Percentiles rank a stretch among this genome's conserved stretches.
phyloP scores from a whole-genome alignment of 2,888 invertebrate species.

The Nomada ruficornis region DNA sequence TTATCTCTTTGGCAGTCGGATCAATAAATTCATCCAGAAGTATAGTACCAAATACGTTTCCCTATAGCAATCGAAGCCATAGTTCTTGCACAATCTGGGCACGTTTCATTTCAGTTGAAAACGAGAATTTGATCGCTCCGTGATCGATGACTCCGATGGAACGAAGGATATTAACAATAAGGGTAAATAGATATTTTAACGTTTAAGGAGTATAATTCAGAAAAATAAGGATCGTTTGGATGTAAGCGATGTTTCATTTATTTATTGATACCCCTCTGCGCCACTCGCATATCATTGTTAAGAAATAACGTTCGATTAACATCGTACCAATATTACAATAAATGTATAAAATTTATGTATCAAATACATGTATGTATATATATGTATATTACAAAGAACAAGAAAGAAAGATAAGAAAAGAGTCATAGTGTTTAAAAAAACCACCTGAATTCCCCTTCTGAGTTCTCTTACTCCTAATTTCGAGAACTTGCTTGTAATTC shows the following conservation, averaged over 20 bases:
- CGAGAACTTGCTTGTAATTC: background rate
- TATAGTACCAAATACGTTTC: background rate
- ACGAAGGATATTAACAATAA: conserved; percentile 21
- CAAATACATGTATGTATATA: conserved; percentile 75
- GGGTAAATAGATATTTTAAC: conserved; percentile 3
- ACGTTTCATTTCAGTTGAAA: background rate
- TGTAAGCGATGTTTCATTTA: conserved; percentile 62
- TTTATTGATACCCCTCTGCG: conserved; percentile 69
- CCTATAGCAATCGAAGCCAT: background rate
- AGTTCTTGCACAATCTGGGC: background rate
- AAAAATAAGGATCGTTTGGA: conserved; percentile 26
- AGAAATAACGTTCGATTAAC: conserved; percentile 64
- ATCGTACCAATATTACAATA: conserved; percentile 68
- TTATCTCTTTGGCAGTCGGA: background rate
- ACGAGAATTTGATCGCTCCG: conserved; percentile 19
- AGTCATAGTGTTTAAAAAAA: conserved; percentile 51
- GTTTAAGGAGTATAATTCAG: conserved; percentile 22
- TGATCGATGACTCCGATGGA: conserved; percentile 32
- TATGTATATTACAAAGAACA: conserved; percentile 59
- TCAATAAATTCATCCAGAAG: conserved; percentile 19
- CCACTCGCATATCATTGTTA: conserved; percentile 77
- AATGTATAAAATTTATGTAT: conserved; percentile 80
- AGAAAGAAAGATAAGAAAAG: conserved; percentile 11
- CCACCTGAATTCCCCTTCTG: conserved; percentile 32
- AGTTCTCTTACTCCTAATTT: conserved; percentile 10